Evolutionary conservation across 2,888 invertebrate genomes (phyloP), one percentile per base, ranked within the genome.

Genomic region (Nomada fucata): DNA sequence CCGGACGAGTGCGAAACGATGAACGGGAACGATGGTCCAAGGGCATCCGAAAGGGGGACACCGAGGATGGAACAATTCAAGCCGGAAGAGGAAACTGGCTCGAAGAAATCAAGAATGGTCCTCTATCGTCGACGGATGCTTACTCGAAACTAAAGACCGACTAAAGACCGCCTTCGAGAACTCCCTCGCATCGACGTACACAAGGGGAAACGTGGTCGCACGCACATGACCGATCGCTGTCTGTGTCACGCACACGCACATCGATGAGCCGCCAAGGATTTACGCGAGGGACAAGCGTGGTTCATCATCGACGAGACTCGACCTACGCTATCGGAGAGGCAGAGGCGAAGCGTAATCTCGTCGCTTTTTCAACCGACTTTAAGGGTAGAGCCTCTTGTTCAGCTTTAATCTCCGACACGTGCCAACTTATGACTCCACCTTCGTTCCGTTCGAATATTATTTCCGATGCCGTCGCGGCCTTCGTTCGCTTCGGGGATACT

Each of bases 91-190:
- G 84, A 88, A 67, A 80, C 42, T 60, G 9, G 36, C 64, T 67
- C 63, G 76, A 60, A 70, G 63, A 69, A 70, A 69, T 72, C 81
- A 71, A 68, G 77, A 75, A 71, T 72, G 73, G 73, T 83, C 74
- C 88, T 78, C 77, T 79, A 68, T 78, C 88, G 79, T 88, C 82
- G 82, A 84, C 71, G 86, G 79, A 69, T 76, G 87, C 84, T 83
- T 84, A 75, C 67, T 82, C 84, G 84, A 84, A 88, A 88, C 87
- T 88, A 84, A 86, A 84, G 87, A 71, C 72, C 76, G 82, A 79
- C 86, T 84, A 82, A 86, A 82, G 88, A 84, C 74, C 79, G 85
- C 69, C 69, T 85, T 81, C 84, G 85, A 79, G 80, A 88, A 83
- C 87, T 87, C 89, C 86, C 88, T 89, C 89, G 85, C 81, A 85